phyloP scores from a whole-genome alignment of 2,888 invertebrate genomes.

The Spicauda simplicius region DNA sequence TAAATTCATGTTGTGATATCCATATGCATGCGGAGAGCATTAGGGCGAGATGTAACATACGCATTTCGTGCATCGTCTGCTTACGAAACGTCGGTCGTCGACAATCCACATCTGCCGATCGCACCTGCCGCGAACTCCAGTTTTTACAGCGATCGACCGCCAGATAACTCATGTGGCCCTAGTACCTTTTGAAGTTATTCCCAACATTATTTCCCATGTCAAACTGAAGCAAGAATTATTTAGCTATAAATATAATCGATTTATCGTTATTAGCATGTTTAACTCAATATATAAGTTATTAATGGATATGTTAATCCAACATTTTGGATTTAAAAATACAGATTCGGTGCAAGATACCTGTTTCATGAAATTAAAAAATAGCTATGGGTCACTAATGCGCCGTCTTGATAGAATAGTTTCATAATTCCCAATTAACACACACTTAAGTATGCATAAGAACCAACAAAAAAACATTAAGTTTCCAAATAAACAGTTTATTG shows the following conservation, averaged over 20 bases:
- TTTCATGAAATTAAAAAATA: too few relatives aligned
- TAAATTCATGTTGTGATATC: not conserved
- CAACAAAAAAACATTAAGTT: too few relatives aligned
- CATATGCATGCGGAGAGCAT: constrained; percentile 32
- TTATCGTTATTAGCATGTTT: not conserved
- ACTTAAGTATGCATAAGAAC: too few relatives aligned
- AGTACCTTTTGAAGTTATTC: constrained; percentile 50
- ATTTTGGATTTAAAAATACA: too few relatives aligned
- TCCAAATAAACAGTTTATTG: too few relatives aligned
- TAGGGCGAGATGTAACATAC: constrained; percentile 51
- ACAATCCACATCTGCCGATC: constrained; percentile 65
- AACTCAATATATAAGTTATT: not conserved
- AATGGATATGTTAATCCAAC: too few relatives aligned
- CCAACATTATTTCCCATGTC: not conserved
- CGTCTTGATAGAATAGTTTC: too few relatives aligned
- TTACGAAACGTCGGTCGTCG: constrained; percentile 50
- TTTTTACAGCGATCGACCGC: constrained; percentile 57
- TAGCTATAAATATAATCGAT: not conserved
- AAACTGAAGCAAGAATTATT: not conserved
- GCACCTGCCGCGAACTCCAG: constrained; percentile 61
- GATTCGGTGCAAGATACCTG: too few relatives aligned
- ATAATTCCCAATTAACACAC: too few relatives aligned
- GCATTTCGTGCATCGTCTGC: constrained; percentile 48
- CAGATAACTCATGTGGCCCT: constrained; percentile 51
- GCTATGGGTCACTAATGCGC: too few relatives aligned